Conservation (phyloP, 2,888 invertebrate genomes). For the Diarsia mendica region DNA sequence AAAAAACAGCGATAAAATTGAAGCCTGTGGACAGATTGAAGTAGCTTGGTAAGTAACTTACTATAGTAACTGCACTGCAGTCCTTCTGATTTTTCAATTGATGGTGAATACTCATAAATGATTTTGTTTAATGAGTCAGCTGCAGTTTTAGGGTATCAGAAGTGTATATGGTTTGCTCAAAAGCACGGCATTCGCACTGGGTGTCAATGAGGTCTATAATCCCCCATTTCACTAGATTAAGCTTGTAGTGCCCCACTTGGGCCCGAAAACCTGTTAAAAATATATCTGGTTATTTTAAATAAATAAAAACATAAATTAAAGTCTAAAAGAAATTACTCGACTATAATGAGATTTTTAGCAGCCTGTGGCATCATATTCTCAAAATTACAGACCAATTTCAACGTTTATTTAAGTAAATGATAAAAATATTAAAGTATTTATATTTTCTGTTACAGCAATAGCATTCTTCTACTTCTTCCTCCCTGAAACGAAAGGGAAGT, state of each 20-base stretch:
- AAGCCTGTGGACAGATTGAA: too few relatives aligned
- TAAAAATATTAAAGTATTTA: background rate
- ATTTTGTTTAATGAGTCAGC: too few relatives aligned
- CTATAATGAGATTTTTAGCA: background rate
- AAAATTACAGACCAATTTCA: background rate
- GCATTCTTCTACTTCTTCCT: slow-evolving; percentile 92
- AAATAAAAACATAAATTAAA: background rate
- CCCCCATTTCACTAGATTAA: background rate
- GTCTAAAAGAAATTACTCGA: background rate
- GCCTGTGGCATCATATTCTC: background rate
- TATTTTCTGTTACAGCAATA: slow-evolving; percentile 82
- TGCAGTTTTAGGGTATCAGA: too few relatives aligned
- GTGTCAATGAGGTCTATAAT: background rate
- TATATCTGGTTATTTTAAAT: background rate
- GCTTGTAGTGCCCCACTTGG: background rate
- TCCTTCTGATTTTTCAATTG: background rate
- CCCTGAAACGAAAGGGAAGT: slow-evolving; percentile 92
- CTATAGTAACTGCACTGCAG: background rate
- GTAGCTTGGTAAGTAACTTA: too few relatives aligned
- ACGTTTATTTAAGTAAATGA: background rate
- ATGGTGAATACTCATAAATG: background rate
- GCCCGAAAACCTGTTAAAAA: background rate
- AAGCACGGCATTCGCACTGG: background rate
- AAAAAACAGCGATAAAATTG: too few relatives aligned
- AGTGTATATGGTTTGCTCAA: background rate